Percentiles rank a stretch among this genome's conserved stretches.
Conservation (phyloP, 1,140 invertebrate species). For the Scaptomyza graminum region DNA sequence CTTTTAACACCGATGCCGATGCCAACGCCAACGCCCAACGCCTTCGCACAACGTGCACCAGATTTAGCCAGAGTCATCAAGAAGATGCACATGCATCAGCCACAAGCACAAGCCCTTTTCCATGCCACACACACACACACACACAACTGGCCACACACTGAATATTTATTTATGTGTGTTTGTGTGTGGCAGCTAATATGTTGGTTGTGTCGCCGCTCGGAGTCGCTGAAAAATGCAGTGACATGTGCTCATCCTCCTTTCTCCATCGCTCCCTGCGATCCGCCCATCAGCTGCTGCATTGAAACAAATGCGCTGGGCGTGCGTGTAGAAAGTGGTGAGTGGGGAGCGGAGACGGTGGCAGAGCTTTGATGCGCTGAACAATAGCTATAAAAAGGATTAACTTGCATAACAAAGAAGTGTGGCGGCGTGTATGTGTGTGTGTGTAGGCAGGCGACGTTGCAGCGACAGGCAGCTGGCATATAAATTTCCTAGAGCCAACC, state of each 20-base stretch:
- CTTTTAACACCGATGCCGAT: slow-evolving; percentile 39
- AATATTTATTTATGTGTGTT: slow-evolving; percentile 4
- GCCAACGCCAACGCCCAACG: slow-evolving; percentile 9
- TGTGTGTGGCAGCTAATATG: slow-evolving; percentile 77
- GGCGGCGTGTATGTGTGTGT: slow-evolving; percentile 5
- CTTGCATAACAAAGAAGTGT: slow-evolving; percentile 72
- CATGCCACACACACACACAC: slow-evolving; percentile 16
- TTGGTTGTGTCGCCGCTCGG: slow-evolving; percentile 70
- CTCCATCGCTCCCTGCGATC: not conserved
- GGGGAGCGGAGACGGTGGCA: slow-evolving; percentile 23
- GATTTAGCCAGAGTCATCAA: slow-evolving; percentile 73
- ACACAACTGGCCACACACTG: slow-evolving; percentile 1
- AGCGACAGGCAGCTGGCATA: slow-evolving; percentile 46
- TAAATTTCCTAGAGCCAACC: slow-evolving; percentile 49
- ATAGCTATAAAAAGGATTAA: slow-evolving; percentile 81
- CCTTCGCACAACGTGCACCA: slow-evolving; percentile 66
- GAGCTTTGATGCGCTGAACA: slow-evolving; percentile 77
- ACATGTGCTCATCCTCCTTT: slow-evolving; percentile 54
- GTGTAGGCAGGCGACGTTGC: slow-evolving; percentile 26
- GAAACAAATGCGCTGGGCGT: slow-evolving; percentile 67
- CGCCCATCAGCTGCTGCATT: slow-evolving; percentile 25
- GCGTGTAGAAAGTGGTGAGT: slow-evolving; percentile 25
- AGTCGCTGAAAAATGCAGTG: slow-evolving; percentile 78
- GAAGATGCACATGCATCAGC: slow-evolving; percentile 73
- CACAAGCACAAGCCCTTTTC: slow-evolving; percentile 33